Evolutionary conservation across 1,140 invertebrate species (phyloP).

Genomic region (Drosophila kikkawai): DNA sequence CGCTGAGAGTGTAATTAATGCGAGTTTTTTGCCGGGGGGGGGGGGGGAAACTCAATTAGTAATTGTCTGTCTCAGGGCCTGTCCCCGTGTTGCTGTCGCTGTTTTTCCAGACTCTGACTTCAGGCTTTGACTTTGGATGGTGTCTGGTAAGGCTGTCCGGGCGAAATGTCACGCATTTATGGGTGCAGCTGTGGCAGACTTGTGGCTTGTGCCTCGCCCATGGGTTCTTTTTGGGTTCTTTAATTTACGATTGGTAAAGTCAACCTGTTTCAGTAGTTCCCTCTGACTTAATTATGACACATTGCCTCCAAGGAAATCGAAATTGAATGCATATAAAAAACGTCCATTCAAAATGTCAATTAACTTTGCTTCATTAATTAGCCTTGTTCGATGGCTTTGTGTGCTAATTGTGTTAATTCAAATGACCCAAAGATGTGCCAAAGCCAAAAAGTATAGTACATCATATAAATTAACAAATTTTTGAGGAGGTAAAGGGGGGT

Average conservation of each 20-base stretch:
- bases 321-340: conserved; percentile 21
- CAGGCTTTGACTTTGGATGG: conserved; percentile 6
- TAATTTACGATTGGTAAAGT: conserved; percentile 2
- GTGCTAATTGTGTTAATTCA: conserved; percentile 56
- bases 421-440: conserved; percentile 34
- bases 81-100: conserved; percentile 36
- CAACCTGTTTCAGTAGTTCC: conserved; percentile 46
- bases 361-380: conserved; percentile 52
- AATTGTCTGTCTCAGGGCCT: conserved; percentile 47
- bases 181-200: conserved; percentile 54
- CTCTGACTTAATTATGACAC: conserved; percentile 53
- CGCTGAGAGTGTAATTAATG: conserved; percentile 42
- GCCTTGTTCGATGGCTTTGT: conserved; percentile 15
- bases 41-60: conserved; percentile 50
- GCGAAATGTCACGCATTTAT: conserved; percentile 77
- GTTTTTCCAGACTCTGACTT: conserved; percentile 21
- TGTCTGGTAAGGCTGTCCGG: conserved; percentile 52
- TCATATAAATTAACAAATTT: conserved; percentile 6
- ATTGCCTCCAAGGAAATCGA: conserved; percentile 18
- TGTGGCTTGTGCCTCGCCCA: conserved; percentile 65
- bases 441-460: conserved; percentile 15
- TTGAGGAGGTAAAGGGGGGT: not conserved
- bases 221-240: conserved; percentile 16
- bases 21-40: conserved; percentile 14
- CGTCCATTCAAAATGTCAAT: conserved; percentile 30